Evolutionary conservation across 2,113 vertebrate species (phyloP), one percentile per base, ranked within the genome.

Genomic region (Engystomops pustulosus): DNA sequence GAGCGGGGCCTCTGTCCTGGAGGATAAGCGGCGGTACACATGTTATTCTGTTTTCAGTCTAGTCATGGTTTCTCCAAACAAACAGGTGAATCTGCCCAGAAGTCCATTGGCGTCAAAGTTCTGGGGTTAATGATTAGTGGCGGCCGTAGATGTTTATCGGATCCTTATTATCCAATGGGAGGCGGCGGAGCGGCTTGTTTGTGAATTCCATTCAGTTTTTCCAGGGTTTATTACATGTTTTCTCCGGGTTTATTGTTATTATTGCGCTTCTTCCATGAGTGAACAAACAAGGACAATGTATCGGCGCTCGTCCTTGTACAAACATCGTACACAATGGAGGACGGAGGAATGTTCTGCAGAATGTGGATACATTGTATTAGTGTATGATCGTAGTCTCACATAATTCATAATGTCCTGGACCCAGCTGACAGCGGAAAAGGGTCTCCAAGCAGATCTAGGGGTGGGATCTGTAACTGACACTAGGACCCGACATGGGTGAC

Each of bases 61-160:
- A 83, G 81, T 83, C 81, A 87, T 86, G 27, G 90, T 87, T 89
- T 88, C 87, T 85, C 85, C 87, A 87, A 91, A 83, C 84, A 89
- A 83, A 78, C 90, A 91, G 90, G 87, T 91, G 87, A 91, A 86
- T 89, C 60, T 84, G 88, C 88, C 87, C 86, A 86, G 88, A 82
- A 74, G 78, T 6, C 7, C 20, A 75, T 85, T 85, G 85, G 86
- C 88, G 81, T 83, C 81, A 87, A 38, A 72, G 80, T 86, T 71
- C 86, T 76, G 65, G 81, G 0, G 78, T 91, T 92, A 92, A 93
- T 93, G 68, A 92, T 91, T 92, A 90, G 86, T 87, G 34, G 0
- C 15, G 83, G 74, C 75, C 53, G 81, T 41, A 25, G 80, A 79
- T 45, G 79, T 92, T 92, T 89, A 89, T 83, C 70, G 14, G 44